Base-by-base conservation (phyloP, 2,113 vertebrate genomes). In the Chaetodon auriga region DNA sequence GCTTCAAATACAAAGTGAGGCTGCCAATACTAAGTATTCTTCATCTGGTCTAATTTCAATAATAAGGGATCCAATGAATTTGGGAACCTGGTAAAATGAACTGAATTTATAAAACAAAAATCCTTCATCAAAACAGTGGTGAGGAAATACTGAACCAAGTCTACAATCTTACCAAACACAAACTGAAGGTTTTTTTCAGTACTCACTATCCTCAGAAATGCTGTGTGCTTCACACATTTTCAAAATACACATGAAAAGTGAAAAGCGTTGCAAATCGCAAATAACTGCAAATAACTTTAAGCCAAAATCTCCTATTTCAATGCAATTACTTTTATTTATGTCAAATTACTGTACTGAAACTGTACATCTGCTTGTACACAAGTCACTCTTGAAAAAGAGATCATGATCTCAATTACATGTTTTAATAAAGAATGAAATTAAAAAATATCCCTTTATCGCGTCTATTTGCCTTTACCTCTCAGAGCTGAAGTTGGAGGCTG, bases 401-500 rank as follows among this genome's bases (percentile, higher is more conserved):
- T 12, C 36, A 5, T 61, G 4, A 43, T 9, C 11, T 43, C 62
- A 23, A 18, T 18, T 7, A 12, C 15, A 19, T 38, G 18, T 14
- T 30, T 48, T 6, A 23, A 48, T 30, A 30, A 16, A 48, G 10
- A 11, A 45, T 46, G 46, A 25, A 30, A 66, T 30, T 7, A 25
- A 19, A 2, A 46, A 63, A 7, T 30, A 11, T 61, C n/a, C 13
- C 19, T 8, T 15, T 6, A 4, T 41, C 18, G 8, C 11, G 12
- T 23, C 0, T 11, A 11, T 38, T 12, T 15, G 25, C 19, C 10
- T 71, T 82, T 93, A 99, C 98, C 98, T 97, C 95, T 99, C 98
- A 0, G 98, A 99, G 94, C 97, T 98, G 95, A 99, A 99, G 96
- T 99, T 99, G 87, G 97, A 98, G 76, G 98, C 97, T 1, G 97